Base-by-base conservation (phyloP, 2,888 invertebrate genomes). In the Ophraella communa region DNA sequence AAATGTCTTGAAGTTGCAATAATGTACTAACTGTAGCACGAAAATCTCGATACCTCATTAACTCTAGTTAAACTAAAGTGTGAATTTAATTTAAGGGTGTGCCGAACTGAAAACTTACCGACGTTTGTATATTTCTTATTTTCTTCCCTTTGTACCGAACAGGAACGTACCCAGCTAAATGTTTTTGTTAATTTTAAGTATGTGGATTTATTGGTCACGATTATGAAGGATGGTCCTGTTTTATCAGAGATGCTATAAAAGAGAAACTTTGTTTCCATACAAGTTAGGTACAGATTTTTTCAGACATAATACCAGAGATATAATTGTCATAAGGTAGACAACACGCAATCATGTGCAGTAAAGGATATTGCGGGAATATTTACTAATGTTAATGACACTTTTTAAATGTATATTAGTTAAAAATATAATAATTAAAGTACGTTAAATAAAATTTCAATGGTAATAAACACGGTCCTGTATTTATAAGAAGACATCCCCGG, bases 11-110 rank as follows among this genome's bases (percentile, higher is more conserved):
- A 23, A 54, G 44, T 55, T 55, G 42, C 51, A 23, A 52, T 52
- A 53, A 33, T 30, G 35, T 33, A 33, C 53, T 52, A 53, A 54
- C 45, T 17, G 49, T 33, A 55, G 54, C 53, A 58, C 35, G 66
- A 66, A 59, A 66, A 63, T 63, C 60, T 55, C 63, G 54, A 66
- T 66, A 66, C 58, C 67, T 70, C 69, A 70, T 70, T 67, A 70
- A 70, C 65, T 67, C 65, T 62, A 58, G 56, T 54, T 58, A 64
- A 60, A 59, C 62, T 59, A 63, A 63, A 63, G 62, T 66, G 51
- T 30, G 60, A 66, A 56, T 59, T 63, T 58, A 47, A n/a, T n/a
- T n/a, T n/a, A n/a, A n/a, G n/a, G 59, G 52, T 45, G 59, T 39
- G 51, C 51, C 20, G 51, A 59, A 59, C 47, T 42, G 59, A 51